Evolutionary conservation across 1,140 invertebrate species (phyloP).

Genomic region (Aphelinus certus): DNA sequence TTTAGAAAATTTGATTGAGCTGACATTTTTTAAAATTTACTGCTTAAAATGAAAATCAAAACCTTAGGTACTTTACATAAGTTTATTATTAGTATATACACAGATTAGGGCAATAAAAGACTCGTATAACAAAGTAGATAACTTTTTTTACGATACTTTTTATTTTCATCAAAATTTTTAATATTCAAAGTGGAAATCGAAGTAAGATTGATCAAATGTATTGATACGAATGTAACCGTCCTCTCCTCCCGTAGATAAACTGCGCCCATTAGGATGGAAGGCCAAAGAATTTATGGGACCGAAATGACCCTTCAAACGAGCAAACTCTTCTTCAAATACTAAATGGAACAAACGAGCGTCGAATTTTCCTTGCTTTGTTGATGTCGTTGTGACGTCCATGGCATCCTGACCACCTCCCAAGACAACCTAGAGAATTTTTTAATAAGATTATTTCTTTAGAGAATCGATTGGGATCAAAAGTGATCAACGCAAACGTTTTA

Average conservation of each 20-base stretch:
- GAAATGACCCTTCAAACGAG: conserved; percentile 97
- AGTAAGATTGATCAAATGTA: conserved; percentile 95
- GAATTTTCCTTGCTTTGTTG: conserved; percentile 95
- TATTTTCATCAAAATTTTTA: conserved; percentile 56
- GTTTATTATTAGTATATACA: background rate
- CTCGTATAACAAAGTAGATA: background rate
- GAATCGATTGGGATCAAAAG: too few species aligned
- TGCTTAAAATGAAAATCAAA: background rate
- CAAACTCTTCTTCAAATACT: conserved; percentile 99
- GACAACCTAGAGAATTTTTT: conserved; percentile 85
- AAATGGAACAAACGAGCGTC: conserved; percentile 98
- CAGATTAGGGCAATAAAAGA: background rate
- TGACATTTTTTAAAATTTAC: too few species aligned
- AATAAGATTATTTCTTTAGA: conserved; percentile 9
- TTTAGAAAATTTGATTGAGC: background rate
- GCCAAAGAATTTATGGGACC: conserved; percentile 98
- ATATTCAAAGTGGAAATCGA: conserved; percentile 96
- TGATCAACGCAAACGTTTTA: too few species aligned
- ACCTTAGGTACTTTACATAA: background rate
- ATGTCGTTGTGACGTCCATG: conserved; percentile 98
- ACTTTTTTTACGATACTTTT: conserved; percentile 16
- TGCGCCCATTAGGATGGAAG: conserved; percentile 98
- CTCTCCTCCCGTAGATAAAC: conserved; percentile 97
- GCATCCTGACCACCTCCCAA: conserved; percentile 98
- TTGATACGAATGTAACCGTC: conserved; percentile 98